Evolutionary conservation across 2,888 invertebrate species (phyloP).

Genomic region (Agrilus biguttatus): DNA sequence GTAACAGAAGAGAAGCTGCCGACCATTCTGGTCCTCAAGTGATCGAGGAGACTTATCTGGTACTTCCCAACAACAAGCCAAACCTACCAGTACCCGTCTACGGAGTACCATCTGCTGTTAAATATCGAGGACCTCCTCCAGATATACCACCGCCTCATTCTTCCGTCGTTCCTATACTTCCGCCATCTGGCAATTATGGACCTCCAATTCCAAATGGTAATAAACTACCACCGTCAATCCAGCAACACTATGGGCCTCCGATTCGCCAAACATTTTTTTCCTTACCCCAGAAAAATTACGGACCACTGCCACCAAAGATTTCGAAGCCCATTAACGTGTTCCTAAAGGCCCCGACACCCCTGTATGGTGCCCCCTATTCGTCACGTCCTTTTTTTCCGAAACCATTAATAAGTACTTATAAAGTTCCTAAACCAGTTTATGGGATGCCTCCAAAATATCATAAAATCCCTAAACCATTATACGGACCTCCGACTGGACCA

Average conservation of each 20-base stretch:
- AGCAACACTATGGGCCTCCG: conserved; percentile 9
- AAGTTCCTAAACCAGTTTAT: conserved; percentile 27
- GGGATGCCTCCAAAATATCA: conserved; percentile 28
- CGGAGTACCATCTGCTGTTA: conserved; percentile 38
- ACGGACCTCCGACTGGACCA: conserved; percentile 18
- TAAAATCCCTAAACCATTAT: conserved; percentile 17
- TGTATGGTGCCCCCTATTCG: conserved; percentile 38
- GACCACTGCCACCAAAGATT: conserved; percentile 9
- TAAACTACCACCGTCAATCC: conserved; percentile 6
- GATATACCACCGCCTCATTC: conserved; percentile 29
- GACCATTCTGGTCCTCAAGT: conserved; percentile 40
- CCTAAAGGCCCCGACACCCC: conserved; percentile 27
- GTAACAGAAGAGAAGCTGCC: conserved; percentile 26
- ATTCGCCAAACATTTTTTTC: conserved; percentile 3
- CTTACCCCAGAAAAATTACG: conserved; percentile 9
- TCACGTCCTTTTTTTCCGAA: conserved; percentile 14
- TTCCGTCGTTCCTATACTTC: conserved; percentile 11
- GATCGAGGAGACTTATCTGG: conserved; percentile 37
- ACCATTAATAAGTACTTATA: conserved; percentile 16
- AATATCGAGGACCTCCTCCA: conserved; percentile 34
- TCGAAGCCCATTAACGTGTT: conserved; percentile 17
- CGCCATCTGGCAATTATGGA: conserved; percentile 16
- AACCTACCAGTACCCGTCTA: conserved; percentile 43
- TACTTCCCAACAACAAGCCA: conserved; percentile 27
- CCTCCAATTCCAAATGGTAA: conserved; percentile 12